Evolutionary conservation across 2,888 invertebrate genomes (phyloP).

Genomic region (Hyalella azteca): DNA sequence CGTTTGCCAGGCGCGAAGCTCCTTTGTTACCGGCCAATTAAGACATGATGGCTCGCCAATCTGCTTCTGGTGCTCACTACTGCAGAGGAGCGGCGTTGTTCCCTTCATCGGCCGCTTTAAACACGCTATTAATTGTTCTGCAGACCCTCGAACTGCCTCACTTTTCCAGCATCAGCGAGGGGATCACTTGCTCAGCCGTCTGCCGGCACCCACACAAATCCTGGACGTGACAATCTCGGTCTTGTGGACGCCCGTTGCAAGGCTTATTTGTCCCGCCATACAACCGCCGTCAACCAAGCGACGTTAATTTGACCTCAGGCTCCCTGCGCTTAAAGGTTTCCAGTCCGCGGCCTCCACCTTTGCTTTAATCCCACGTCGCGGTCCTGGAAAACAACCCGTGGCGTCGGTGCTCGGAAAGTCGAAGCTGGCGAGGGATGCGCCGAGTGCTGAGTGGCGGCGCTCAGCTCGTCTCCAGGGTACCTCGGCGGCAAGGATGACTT

Average conservation of each 20-base stretch:
- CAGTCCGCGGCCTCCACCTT: too few relatives aligned
- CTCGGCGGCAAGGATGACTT: slow-evolving; percentile 29
- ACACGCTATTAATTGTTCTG: slow-evolving; percentile 36
- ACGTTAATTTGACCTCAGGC: neutral
- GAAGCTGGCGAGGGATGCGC: neutral
- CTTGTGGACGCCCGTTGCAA: neutral
- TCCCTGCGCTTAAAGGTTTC: neutral
- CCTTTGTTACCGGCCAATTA: slow-evolving; percentile 5
- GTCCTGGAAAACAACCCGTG: neutral
- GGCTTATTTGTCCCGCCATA: neutral
- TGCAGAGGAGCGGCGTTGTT: neutral
- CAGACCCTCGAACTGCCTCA: slow-evolving; percentile 34
- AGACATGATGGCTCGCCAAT: slow-evolving; percentile 8
- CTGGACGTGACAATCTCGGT: neutral
- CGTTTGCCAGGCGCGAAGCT: neutral
- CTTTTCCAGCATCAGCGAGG: slow-evolving; percentile 33
- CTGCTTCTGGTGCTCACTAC: slow-evolving; percentile 1
- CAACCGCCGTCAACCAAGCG: neutral
- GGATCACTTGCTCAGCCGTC: slow-evolving; percentile 8
- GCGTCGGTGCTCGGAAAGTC: neutral
- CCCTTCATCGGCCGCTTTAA: slow-evolving; percentile 30
- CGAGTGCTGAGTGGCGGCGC: slow-evolving; percentile 25
- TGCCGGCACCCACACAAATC: neutral
- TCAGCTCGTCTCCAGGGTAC: slow-evolving; percentile 2
- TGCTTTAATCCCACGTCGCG: neutral